Evolutionary conservation across 1,140 invertebrate species (phyloP).

Genomic region (Anastatus disparis): DNA sequence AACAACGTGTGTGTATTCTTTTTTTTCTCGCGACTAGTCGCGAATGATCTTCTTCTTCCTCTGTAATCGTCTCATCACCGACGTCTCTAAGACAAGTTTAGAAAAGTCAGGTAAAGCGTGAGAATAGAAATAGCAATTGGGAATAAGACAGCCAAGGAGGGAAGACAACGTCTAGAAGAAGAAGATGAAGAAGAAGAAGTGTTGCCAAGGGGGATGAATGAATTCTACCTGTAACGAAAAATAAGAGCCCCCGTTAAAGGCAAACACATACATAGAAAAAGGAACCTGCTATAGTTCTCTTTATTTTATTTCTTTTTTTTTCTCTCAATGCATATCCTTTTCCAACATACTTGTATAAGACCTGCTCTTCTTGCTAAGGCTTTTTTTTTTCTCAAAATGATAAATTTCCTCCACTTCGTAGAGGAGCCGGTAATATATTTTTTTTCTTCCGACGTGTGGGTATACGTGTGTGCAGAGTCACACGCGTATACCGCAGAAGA

Average conservation of each 20-base stretch:
- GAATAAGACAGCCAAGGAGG: not conserved
- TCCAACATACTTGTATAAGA: constrained; percentile 11
- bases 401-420: constrained; percentile 11
- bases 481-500: not conserved
- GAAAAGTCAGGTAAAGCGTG: constrained; percentile 10
- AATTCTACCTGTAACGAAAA: constrained; percentile 24
- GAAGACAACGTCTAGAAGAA: not conserved
- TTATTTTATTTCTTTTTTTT: not conserved
- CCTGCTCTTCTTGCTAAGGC: constrained; percentile 1
- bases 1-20: not conserved
- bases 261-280: constrained; percentile 1
- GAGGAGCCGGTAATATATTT: not conserved
- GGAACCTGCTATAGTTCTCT: constrained; percentile 7
- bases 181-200: constrained; percentile 3
- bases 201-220: constrained; percentile 23
- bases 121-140: constrained; percentile 23
- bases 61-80: not conserved
- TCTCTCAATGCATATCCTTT: not conserved
- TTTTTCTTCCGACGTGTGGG: constrained; percentile 3
- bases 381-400: no score
- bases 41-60: constrained; percentile 2
- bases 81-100: not conserved
- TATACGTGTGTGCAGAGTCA: no score
- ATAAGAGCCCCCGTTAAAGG: not conserved
- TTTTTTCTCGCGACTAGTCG: not conserved